These are phyloP conservation scores for Potamarius usumacintae DNA, from an alignment of 2,113 vertebrate genomes.

Conservation along the genomic window DNA sequence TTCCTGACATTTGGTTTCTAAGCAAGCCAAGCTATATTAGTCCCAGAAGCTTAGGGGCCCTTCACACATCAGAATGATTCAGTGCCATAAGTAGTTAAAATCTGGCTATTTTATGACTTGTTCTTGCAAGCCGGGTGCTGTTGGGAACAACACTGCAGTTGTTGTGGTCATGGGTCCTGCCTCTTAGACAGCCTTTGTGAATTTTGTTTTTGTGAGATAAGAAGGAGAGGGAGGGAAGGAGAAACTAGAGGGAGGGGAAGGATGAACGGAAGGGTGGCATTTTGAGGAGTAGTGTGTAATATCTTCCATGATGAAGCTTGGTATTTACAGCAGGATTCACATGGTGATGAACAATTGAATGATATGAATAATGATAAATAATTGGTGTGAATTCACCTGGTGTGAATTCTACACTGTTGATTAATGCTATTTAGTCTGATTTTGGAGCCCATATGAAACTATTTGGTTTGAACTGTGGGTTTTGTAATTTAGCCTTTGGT, in stretches of 20 bases:
- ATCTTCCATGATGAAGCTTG: constrained; percentile 26
- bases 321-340: background rate
- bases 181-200: constrained; percentile 47
- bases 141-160: constrained; percentile 34
- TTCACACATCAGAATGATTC: background rate
- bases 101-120: constrained; percentile 15
- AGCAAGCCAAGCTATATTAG: background rate
- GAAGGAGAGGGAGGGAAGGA: constrained; percentile 23
- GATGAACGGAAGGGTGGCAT: constrained; percentile 35
- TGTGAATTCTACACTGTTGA: background rate
- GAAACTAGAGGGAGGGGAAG: constrained; percentile 27
- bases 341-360: background rate
- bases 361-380: background rate
- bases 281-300: constrained; percentile 39
- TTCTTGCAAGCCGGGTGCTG: background rate
- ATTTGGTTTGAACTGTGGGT: constrained; percentile 23
- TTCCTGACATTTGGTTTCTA: constrained; percentile 2
- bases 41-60: background rate
- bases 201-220: constrained; percentile 58
- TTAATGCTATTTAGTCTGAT: constrained; percentile 1
- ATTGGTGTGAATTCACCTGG: background rate
- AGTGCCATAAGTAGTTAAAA: constrained; percentile 7
- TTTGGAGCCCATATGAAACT: constrained; percentile 16
- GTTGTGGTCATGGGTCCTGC: constrained; percentile 49
- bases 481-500: constrained; percentile 34